These are phyloP conservation scores for Arrhamphus sclerolepis DNA, from an alignment of 2,797 vertebrate genomes.

Conservation along the genomic window DNA sequence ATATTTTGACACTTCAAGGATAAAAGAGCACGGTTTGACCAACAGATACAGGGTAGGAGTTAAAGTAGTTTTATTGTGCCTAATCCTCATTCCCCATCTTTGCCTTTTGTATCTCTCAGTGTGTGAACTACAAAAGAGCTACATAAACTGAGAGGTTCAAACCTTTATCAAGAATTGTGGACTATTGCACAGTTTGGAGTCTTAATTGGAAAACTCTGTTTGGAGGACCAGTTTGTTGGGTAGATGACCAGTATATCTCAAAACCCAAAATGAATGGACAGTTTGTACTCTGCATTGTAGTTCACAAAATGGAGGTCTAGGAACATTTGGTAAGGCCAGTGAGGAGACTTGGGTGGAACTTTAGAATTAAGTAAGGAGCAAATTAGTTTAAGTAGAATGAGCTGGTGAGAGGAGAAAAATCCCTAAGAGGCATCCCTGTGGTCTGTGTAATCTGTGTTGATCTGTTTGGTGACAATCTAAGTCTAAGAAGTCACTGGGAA, in stretches of 20 bases:
- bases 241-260: neutral
- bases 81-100: too few species aligned
- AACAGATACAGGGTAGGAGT: neutral
- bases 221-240: too few species aligned
- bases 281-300: neutral
- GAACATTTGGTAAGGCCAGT: neutral
- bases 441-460: slow-evolving; percentile 54
- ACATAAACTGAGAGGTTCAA: neutral
- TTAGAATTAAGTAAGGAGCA: neutral
- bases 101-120: too few species aligned
- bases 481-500: slow-evolving; percentile 19
- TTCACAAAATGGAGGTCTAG: neutral
- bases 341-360: too few species aligned
- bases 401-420: slow-evolving; percentile 10
- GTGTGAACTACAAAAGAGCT: neutral
- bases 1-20: neutral
- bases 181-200: neutral
- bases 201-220: neutral
- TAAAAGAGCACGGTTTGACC: neutral
- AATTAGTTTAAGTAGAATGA: slow-evolving; percentile 5
- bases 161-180: neutral
- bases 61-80: too few species aligned
- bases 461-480: slow-evolving; percentile 50
- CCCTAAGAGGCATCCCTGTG: slow-evolving; percentile 18
- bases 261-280: neutral